phyloP scores from a whole-genome alignment of 2,888 invertebrate species.

The Ligdia adustata region DNA sequence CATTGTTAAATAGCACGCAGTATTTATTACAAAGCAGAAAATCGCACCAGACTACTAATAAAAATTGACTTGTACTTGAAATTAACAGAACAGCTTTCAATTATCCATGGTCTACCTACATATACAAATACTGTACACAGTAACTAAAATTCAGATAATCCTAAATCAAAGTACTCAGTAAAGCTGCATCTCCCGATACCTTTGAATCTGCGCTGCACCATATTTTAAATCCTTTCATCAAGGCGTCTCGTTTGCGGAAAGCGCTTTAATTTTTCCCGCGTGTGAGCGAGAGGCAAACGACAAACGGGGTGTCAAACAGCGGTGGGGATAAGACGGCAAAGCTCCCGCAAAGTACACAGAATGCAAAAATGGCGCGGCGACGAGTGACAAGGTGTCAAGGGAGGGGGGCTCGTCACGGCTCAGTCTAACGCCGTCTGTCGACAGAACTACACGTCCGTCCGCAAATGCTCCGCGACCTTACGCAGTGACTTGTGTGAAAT shows the following conservation, averaged over 20 bases:
- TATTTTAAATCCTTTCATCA: slow-evolving; percentile 82
- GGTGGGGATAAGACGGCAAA: slow-evolving; percentile 84
- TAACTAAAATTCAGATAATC: no score
- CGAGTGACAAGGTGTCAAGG: slow-evolving; percentile 80
- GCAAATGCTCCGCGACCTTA: slow-evolving; percentile 48
- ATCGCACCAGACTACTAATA: no score
- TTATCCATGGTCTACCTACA: no score
- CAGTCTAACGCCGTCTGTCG: slow-evolving; percentile 71
- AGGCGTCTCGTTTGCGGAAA: slow-evolving; percentile 71
- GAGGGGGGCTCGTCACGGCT: slow-evolving; percentile 63
- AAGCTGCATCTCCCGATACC: slow-evolving; percentile 63
- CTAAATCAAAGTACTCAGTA: no score
- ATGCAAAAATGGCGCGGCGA: slow-evolving; percentile 84
- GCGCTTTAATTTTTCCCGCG: slow-evolving; percentile 74
- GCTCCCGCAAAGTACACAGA: slow-evolving; percentile 84
- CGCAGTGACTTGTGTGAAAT: slow-evolving; percentile 60
- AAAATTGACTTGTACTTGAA: no score
- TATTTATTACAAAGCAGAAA: no score
- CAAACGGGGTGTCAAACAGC: slow-evolving; percentile 82
- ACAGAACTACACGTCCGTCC: slow-evolving; percentile 49
- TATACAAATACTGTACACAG: no score
- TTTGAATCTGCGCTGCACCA: slow-evolving; percentile 75
- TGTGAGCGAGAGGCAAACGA: slow-evolving; percentile 71
- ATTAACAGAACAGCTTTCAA: no score
- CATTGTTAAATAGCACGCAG: no score